phyloP scores from a whole-genome alignment of 1,140 invertebrate genomes.

The Drosophila carrolli region DNA sequence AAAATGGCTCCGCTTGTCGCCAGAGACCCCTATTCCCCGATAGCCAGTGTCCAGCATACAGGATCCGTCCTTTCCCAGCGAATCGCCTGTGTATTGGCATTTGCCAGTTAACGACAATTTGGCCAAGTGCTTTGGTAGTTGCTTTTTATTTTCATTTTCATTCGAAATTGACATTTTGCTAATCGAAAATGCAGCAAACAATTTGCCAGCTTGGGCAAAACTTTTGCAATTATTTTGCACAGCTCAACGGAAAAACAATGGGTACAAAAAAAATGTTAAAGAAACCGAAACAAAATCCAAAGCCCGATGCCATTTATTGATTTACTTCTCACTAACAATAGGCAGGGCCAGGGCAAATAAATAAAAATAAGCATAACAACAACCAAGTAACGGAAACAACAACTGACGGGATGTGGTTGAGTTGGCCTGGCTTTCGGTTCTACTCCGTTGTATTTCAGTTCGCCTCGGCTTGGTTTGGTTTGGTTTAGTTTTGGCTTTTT shows the following conservation, averaged over 20 bases:
- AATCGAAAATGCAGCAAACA: constrained; percentile 83
- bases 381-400: constrained; percentile 75
- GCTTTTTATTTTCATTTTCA: constrained; percentile 67
- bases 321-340: constrained; percentile 77
- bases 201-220: constrained; percentile 70
- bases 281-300: constrained; percentile 39
- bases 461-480: constrained; percentile 22
- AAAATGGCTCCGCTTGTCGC: constrained; percentile 64
- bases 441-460: constrained; percentile 45
- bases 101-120: constrained; percentile 64
- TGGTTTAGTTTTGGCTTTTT: constrained; percentile 46
- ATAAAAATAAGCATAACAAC: constrained; percentile 81
- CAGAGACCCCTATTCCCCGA: constrained; percentile 29
- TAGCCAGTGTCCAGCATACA: constrained; percentile 17
- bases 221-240: constrained; percentile 78
- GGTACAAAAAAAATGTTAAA: constrained; percentile 12
- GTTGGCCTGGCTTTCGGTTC: constrained; percentile 41
- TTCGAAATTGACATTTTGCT: constrained; percentile 79
- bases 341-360: constrained; percentile 57
- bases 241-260: constrained; percentile 39
- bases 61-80: constrained; percentile 10
- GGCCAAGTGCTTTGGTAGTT: constrained; percentile 59
- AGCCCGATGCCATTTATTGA: constrained; percentile 77
- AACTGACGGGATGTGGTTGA: constrained; percentile 74
- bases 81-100: constrained; percentile 36